These are phyloP conservation scores for Istiophorus platypterus DNA, from an alignment of 2,113 vertebrate species.

Conservation along the genomic window DNA sequence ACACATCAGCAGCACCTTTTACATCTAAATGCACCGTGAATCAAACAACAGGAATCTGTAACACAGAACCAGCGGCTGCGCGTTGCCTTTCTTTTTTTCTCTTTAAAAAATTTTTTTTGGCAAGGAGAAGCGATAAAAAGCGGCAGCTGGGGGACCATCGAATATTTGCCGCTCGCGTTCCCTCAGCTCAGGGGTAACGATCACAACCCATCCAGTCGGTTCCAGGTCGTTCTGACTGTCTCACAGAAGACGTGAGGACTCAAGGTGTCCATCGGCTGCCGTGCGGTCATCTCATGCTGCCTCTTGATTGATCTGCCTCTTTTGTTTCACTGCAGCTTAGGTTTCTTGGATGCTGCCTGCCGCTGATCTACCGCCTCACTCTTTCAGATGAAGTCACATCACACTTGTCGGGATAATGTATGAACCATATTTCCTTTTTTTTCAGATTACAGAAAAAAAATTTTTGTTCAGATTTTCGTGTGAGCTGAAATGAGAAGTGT, in stretches of 20 bases:
- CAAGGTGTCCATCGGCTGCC: not conserved
- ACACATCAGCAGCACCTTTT: not conserved
- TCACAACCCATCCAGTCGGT: not conserved
- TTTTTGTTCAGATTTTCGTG: no score
- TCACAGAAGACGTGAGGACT: not conserved
- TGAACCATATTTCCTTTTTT: no score
- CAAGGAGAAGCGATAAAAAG: not conserved
- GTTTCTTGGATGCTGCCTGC: no score
- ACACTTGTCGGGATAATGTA: no score
- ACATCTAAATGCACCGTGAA: conserved; percentile 29
- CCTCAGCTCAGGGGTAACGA: not conserved
- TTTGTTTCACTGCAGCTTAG: no score
- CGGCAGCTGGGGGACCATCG: not conserved
- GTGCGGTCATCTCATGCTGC: no score
- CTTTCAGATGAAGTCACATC: no score
- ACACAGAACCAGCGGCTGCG: conserved; percentile 5
- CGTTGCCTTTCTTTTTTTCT: not conserved
- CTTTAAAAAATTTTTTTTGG: no score
- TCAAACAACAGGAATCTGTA: conserved; percentile 1
- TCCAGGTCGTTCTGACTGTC: not conserved
- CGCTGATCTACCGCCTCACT: no score
- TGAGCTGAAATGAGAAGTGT: no score
- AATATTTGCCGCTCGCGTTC: not conserved
- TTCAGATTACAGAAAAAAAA: no score
- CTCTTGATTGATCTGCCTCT: no score